Base-by-base conservation (phyloP, 2,888 invertebrate genomes). In the Catocala fraxini region DNA sequence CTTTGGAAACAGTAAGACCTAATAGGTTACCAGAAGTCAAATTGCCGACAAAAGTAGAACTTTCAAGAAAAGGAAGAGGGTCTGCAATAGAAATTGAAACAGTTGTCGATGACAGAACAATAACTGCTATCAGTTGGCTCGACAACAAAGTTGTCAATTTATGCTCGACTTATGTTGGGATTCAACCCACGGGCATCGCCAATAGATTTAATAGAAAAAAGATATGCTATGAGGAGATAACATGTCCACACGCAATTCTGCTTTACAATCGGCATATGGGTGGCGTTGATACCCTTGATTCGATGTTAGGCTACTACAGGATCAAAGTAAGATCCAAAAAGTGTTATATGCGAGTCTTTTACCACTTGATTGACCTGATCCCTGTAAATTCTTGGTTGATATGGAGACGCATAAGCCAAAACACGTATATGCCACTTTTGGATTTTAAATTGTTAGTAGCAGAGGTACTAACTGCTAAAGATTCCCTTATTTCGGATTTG, bases 221-320 rank as follows among this genome's bases (percentile, higher is more conserved):
- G 6, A 45, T 13, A 12, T 12, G 12, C 12, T n/a, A 12, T n/a
- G 12, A n/a, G 11, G 45, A 45, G 4, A 45, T 45, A n/a, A 11
- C 45, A n/a, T 45, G 45, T 12, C 45, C 45, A 45, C n/a, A 6
- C 4, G n/a, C 45, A 4, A 13, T 45, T n/a, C 5, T 12, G 6
- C 11, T 63, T 35, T 70, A 67, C 41, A 59, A 64, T 12, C 55
- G 25, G 9, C 43, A 64, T 39, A 64, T 64, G 64, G 64, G 66
- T 12, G 59, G 43, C 2, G 43, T 51, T 5, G 49, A 56, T 12
- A 39, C 47, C 4, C 35, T 62, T 10, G 57, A 62, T 33, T 52
- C 48, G 2, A 56, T 56, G 61, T 51, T 56, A 11, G 56, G 56
- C 48, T 48, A 41, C 11, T 56, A 56, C 33, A 48, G 56, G 11